A percentile compares a stretch with the other conserved stretches of the same genome.
These are phyloP conservation scores for Sminthopsis crassicaudata DNA, from an alignment of 2,113 vertebrate species.

Conservation along the genomic window DNA sequence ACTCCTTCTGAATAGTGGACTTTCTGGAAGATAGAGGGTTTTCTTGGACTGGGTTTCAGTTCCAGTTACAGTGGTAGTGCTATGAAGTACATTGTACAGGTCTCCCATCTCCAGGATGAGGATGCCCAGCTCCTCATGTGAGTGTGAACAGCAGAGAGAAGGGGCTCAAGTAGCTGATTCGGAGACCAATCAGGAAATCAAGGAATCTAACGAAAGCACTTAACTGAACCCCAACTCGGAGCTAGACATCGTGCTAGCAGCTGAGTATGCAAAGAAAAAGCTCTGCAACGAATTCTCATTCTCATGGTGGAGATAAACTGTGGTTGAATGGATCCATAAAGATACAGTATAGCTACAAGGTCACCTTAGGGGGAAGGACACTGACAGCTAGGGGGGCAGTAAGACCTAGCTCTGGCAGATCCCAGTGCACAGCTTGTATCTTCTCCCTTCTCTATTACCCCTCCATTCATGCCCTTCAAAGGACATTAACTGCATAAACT, in stretches of 20 bases:
- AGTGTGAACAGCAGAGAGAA: conserved; percentile 16
- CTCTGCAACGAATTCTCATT: background rate
- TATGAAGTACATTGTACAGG: background rate
- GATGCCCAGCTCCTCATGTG: background rate
- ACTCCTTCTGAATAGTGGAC: background rate
- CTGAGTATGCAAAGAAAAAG: background rate
- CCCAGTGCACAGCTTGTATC: background rate
- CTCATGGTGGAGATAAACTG: background rate
- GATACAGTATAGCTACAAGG: background rate
- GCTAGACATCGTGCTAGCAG: background rate
- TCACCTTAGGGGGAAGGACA: background rate
- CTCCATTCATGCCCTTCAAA: background rate
- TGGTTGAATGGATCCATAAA: background rate
- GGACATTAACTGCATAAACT: background rate
- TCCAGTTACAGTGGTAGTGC: background rate
- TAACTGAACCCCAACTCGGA: too few species aligned
- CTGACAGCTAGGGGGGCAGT: too few species aligned
- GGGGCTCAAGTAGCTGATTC: conserved; percentile 38
- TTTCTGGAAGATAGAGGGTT: background rate
- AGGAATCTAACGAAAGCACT: background rate
- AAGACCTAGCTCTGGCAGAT: background rate
- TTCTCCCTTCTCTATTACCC: background rate
- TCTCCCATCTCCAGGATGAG: background rate
- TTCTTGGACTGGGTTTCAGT: background rate
- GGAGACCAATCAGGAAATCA: conserved; percentile 47